Conservation (phyloP, 2,113 vertebrate genomes). For the Polyodon spathula region DNA sequence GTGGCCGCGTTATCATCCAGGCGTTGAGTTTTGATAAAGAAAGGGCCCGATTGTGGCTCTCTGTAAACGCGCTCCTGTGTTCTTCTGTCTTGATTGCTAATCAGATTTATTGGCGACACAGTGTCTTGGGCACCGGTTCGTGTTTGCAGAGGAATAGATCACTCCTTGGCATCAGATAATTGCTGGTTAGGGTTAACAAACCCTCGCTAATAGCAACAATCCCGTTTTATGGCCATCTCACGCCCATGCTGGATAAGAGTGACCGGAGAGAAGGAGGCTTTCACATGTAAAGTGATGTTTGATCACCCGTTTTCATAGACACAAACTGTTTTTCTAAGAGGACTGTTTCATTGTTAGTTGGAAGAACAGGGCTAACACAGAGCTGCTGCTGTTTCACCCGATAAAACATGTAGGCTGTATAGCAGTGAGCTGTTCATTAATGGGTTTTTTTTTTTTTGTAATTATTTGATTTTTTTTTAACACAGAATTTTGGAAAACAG, state of each 20-base stretch:
- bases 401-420: too few relatives aligned
- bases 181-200: slow-evolving; percentile 28
- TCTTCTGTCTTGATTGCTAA: too few relatives aligned
- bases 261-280: slow-evolving; percentile 27
- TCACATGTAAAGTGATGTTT: slow-evolving; percentile 54
- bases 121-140: slow-evolving; percentile 15
- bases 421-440: too few relatives aligned
- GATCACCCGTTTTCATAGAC: slow-evolving; percentile 42
- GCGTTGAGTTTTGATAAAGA: too few relatives aligned
- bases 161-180: slow-evolving; percentile 25
- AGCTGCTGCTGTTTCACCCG: too few relatives aligned
- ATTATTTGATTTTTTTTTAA: too few relatives aligned
- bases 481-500: too few relatives aligned
- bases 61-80: too few relatives aligned
- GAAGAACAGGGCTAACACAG: slow-evolving; percentile 51
- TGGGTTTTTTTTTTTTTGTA: too few relatives aligned
- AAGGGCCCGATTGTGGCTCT: too few relatives aligned
- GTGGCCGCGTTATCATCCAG: too few relatives aligned
- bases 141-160: slow-evolving; percentile 20
- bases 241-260: slow-evolving; percentile 34
- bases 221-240: slow-evolving; percentile 27
- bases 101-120: slow-evolving; percentile 30
- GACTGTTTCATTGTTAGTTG: slow-evolving; percentile 56
- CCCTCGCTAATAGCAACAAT: slow-evolving; percentile 31
- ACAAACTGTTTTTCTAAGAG: slow-evolving; percentile 51